A percentile compares a stretch with the other conserved stretches of the same genome.
Conservation (phyloP, 2,888 invertebrate species). For the Tenthredo livida region DNA sequence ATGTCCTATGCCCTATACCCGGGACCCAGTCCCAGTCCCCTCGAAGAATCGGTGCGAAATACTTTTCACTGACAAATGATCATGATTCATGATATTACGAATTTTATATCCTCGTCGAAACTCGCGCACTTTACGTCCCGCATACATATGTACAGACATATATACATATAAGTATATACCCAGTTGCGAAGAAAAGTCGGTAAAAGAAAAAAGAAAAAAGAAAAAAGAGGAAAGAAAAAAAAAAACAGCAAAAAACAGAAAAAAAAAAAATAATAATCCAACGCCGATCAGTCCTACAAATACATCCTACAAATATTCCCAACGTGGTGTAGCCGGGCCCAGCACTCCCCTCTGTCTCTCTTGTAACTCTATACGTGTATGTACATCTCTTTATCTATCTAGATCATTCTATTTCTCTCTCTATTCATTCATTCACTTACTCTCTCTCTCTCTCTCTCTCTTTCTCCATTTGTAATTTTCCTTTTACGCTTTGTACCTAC, state of each 20-base stretch:
- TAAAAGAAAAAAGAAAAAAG: not conserved
- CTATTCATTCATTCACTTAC: conserved; percentile 40
- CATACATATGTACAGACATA: no score
- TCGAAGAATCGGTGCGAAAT: conserved; percentile 11
- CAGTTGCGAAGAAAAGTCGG: not conserved
- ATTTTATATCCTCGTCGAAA: not conserved
- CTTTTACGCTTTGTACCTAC: conserved; percentile 17
- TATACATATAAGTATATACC: not conserved
- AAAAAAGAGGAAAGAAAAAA: not conserved
- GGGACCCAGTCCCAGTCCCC: not conserved
- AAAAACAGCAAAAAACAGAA: not conserved
- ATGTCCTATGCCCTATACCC: not conserved
- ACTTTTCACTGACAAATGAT: not conserved
- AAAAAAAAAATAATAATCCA: not conserved
- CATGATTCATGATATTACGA: not conserved
- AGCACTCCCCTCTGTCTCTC: conserved; percentile 68
- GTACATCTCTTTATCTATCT: conserved; percentile 20
- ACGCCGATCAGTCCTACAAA: conserved; percentile 22
- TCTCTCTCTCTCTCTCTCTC: conserved; percentile 55
- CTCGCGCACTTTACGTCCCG: not conserved
- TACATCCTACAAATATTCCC: conserved; percentile 23
- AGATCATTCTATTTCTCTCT: conserved; percentile 26
- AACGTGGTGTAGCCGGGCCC: conserved; percentile 77
- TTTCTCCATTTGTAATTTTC: conserved; percentile 18
- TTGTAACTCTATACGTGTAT: conserved; percentile 48